A percentile compares a stretch with the other conserved stretches of the same genome.
phyloP scores from a whole-genome alignment of 2,113 vertebrate species.

The Ailuropoda melanoleuca region DNA sequence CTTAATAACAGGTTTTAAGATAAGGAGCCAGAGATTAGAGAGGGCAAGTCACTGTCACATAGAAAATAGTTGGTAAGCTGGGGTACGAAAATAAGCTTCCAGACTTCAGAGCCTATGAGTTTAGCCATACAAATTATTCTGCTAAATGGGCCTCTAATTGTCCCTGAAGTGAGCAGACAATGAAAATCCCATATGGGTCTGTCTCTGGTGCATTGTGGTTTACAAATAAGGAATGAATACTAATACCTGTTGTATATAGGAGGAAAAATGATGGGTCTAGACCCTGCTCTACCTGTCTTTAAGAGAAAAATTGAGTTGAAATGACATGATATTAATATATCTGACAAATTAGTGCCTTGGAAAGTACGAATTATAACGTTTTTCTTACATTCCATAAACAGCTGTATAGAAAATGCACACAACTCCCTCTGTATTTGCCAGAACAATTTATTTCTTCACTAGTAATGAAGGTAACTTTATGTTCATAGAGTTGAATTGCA shows the following conservation, averaged over 20 bases:
- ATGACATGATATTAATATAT: neutral
- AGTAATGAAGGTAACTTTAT: neutral
- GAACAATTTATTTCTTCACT: neutral
- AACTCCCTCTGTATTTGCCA: neutral
- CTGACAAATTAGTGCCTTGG: neutral
- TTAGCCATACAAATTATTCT: neutral
- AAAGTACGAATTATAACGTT: neutral
- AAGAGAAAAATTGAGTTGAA: neutral
- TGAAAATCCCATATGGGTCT: neutral
- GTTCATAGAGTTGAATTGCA: neutral
- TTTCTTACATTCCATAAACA: neutral
- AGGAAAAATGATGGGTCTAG: neutral
- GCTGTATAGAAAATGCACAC: neutral
- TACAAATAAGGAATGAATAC: neutral
- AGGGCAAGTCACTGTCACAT: neutral
- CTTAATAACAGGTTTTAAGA: neutral
- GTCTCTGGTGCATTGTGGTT: neutral
- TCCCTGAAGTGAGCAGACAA: neutral
- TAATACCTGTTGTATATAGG: neutral
- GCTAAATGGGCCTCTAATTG: neutral
- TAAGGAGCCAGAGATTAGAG: neutral
- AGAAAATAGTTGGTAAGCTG: neutral
- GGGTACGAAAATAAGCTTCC: neutral
- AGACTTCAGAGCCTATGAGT: neutral
- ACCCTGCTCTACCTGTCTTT: neutral